Percentiles rank a stretch among this genome's conserved stretches.
Evolutionary conservation across 2,113 vertebrate genomes (phyloP).

Genomic region (Fukomys damarensis): DNA sequence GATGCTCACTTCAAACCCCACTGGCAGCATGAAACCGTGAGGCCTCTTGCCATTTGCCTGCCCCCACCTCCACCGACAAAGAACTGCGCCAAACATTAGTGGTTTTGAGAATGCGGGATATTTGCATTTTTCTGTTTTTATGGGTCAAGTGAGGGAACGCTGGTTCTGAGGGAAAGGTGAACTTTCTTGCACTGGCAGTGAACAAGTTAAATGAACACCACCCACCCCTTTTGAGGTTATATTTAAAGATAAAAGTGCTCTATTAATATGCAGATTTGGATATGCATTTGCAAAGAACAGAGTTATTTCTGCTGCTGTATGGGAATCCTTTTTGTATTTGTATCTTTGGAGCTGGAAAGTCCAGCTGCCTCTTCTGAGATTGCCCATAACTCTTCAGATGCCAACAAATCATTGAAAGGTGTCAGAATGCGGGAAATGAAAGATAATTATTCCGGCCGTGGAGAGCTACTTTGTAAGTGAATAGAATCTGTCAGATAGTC

Average conservation of each 20-base stretch:
- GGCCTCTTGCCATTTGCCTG: background rate
- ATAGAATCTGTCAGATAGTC: conserved; percentile 89
- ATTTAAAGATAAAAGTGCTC: conserved; percentile 67
- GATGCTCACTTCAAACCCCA: background rate
- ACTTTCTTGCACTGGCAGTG: conserved; percentile 70
- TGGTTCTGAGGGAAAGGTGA: conserved; percentile 56
- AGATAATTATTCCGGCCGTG: conserved; percentile 87
- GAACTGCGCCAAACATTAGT: background rate
- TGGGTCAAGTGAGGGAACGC: background rate
- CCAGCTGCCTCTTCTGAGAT: conserved; percentile 88
- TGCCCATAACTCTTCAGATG: conserved; percentile 88
- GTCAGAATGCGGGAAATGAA: conserved; percentile 88
- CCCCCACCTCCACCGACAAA: background rate
- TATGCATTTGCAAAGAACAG: conserved; percentile 86
- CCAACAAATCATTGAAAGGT: conserved; percentile 89
- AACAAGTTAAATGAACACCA: conserved; percentile 84
- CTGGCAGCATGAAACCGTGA: background rate
- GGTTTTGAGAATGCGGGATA: conserved; percentile 44
- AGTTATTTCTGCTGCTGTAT: conserved; percentile 89
- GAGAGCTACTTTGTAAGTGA: conserved; percentile 90
- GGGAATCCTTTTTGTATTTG: conserved; percentile 88
- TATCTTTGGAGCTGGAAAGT: conserved; percentile 85
- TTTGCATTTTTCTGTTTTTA: background rate
- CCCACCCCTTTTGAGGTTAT: conserved; percentile 79
- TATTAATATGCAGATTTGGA: conserved; percentile 88